These are phyloP conservation scores for Cinclus mexicanus DNA, from an alignment of 2,113 vertebrate species.

Conservation along the genomic window DNA sequence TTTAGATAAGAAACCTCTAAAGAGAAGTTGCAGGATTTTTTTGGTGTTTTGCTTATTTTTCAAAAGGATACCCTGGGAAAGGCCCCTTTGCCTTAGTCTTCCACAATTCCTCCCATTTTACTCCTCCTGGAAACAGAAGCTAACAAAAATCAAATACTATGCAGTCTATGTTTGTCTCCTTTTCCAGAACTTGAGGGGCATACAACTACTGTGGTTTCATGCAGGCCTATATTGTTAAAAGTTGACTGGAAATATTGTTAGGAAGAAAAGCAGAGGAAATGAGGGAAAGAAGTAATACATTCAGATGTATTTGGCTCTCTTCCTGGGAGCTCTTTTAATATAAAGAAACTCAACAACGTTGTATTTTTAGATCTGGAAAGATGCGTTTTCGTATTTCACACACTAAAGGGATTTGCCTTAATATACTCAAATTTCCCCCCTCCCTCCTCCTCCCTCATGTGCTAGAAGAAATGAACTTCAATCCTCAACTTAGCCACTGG, in stretches of 20 bases:
- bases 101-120: not conserved
- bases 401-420: constrained; percentile 61
- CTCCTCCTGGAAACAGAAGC: not conserved
- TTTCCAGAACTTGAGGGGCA: not conserved
- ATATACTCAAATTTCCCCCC: constrained; percentile 30
- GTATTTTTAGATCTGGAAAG: constrained; percentile 54
- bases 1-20: not conserved
- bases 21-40: not conserved
- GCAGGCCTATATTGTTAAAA: not conserved
- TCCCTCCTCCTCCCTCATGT: not conserved
- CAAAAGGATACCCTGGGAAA: not conserved
- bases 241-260: constrained; percentile 35
- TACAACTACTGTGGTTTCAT: not conserved
- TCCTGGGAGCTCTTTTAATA: constrained; percentile 59
- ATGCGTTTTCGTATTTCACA: not conserved
- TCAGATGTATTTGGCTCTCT: constrained; percentile 38
- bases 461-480: constrained; percentile 41
- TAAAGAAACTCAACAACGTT: constrained; percentile 1
- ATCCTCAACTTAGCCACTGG: constrained; percentile 21
- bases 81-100: not conserved
- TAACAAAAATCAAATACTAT: not conserved
- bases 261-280: constrained; percentile 47
- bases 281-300: constrained; percentile 41
- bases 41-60: not conserved
- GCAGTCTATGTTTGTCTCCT: not conserved